Base-by-base conservation (phyloP, 2,113 vertebrate species). In the Corydoras maculifer region DNA sequence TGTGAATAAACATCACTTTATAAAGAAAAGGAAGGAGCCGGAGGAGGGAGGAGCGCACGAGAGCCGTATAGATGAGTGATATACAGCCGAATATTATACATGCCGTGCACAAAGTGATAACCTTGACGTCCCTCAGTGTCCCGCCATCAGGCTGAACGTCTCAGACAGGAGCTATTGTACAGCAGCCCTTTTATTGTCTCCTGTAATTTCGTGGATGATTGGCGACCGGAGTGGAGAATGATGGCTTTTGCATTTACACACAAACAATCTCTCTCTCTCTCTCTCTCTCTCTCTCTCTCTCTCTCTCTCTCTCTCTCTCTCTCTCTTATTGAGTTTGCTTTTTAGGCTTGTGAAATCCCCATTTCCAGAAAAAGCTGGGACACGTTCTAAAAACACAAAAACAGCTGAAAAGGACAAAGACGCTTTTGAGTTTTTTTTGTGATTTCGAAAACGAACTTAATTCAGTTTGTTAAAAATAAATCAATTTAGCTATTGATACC, bases 1-100 rank as follows among this genome's bases (percentile, higher is more conserved):
- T 61, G 57, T 57, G 74, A 70, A 76, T 76, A 76, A 76, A 67
- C 74, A 76, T 76, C 55, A 62, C 48, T 55, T 30, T 73, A 32
- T 68, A 68, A 69, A 77, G 65, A 48, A 71, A 54, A 25, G 30
- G 3, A 15, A 6, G 12, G 2, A 32, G 58, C 32, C 2, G 29
- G 35, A 50, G 30, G 30, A 32, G 25, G 13, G 13, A 35, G 54
- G 6, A 50, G 43, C 25, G 25, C 3, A 67, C 13, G 59, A 25
- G 50, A 5, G n/a, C 5, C 3, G 7, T 3, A 13, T 15, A 49
- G 49, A 48, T 7, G 54, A 31, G 9, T 53, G 70, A 59, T 73
- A 29, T 65, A 66, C n/a, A 31, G 63, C 48, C 18, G 30, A 43
- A 30, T 32, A 25, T 68, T 68, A 14, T 66, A 53, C 29, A 18